phyloP scores from a whole-genome alignment of 2,113 vertebrate genomes.

The Rynchops niger region DNA sequence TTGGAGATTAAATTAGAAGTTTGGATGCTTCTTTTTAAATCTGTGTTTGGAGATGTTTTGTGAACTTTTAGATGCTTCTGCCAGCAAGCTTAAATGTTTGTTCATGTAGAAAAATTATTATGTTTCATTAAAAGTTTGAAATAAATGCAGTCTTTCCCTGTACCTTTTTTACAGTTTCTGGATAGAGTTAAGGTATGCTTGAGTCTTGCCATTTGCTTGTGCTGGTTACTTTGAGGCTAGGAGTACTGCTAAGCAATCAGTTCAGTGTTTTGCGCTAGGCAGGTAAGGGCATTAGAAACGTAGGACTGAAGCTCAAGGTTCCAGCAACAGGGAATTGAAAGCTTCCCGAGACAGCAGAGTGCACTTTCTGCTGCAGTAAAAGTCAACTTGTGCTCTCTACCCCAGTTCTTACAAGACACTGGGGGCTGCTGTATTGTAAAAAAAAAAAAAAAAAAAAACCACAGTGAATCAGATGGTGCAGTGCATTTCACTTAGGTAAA shows the following conservation, averaged over 20 bases:
- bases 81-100: not conserved
- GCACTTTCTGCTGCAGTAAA: rapidly evolving
- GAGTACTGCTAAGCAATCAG: not conserved
- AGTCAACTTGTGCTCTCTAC: not conserved
- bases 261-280: not conserved
- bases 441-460: no score
- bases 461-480: not conserved
- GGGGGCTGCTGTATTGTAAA: not conserved
- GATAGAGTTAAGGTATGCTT: not conserved
- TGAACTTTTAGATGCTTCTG: not conserved
- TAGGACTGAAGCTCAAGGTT: not conserved
- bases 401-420: not conserved
- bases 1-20: constrained; percentile 7
- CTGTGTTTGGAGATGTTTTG: not conserved
- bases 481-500: not conserved
- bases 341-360: not conserved
- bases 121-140: not conserved
- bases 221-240: not conserved
- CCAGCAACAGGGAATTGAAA: not conserved
- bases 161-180: not conserved
- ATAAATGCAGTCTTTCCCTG: not conserved
- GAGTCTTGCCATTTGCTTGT: not conserved
- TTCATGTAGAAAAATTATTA: not conserved
- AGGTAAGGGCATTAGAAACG: not conserved
- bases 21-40: not conserved